A percentile compares a stretch with the other conserved stretches of the same genome.
Evolutionary conservation across 2,797 vertebrate genomes (phyloP).

Genomic region (Diplodus sargus): DNA sequence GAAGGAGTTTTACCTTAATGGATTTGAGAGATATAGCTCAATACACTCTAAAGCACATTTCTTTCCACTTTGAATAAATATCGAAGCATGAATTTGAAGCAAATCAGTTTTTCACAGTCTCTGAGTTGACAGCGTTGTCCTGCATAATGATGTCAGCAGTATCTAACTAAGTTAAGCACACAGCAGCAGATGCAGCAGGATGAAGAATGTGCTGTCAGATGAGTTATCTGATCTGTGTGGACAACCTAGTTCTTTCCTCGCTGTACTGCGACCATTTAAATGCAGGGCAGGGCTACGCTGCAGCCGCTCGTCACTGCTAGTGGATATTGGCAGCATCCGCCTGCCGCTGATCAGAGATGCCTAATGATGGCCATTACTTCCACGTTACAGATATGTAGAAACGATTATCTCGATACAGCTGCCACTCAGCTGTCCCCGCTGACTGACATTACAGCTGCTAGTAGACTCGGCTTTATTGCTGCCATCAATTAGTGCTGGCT

Average conservation of each 20-base stretch:
- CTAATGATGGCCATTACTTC: conserved; percentile 45
- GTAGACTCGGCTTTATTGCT: conserved; percentile 44
- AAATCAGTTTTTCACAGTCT: conserved; percentile 42
- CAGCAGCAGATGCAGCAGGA: conserved; percentile 27
- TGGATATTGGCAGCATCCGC: conserved; percentile 33
- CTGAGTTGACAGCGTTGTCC: conserved; percentile 17
- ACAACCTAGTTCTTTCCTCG: neutral
- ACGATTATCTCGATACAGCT: conserved; percentile 38
- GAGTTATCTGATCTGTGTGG: conserved; percentile 31
- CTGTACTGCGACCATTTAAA: conserved; percentile 11
- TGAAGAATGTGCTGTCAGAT: conserved; percentile 56
- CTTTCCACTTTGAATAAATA: conserved; percentile 50
- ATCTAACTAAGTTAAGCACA: conserved; percentile 40
- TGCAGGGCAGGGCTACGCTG: neutral
- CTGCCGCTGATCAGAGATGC: conserved; percentile 28
- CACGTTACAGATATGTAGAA: conserved; percentile 37
- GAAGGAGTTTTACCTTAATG: conserved; percentile 52
- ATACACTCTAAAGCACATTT: conserved; percentile 14
- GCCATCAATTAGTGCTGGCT: conserved; percentile 41
- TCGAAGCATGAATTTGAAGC: conserved; percentile 40
- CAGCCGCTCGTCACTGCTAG: conserved; percentile 7
- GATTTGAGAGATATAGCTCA: conserved; percentile 49
- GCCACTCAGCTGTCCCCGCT: conserved; percentile 16
- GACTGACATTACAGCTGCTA: conserved; percentile 39
- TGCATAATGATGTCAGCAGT: conserved; percentile 51